phyloP scores from a whole-genome alignment of 2,113 vertebrate genomes.

The Misgurnus mizolepis region DNA sequence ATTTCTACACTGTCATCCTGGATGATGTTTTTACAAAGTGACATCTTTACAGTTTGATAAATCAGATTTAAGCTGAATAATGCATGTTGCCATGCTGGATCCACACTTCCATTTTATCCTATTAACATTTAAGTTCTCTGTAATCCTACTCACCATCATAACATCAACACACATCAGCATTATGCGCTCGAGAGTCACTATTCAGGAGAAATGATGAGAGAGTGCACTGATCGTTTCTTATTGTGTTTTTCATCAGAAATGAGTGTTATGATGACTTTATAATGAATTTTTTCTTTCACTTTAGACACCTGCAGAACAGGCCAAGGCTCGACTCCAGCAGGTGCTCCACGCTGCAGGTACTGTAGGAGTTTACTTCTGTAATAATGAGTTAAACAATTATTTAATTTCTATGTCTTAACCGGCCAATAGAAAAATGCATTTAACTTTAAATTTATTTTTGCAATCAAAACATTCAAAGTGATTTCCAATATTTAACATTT shows the following conservation, averaged over 20 bases:
- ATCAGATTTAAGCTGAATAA: constrained; percentile 70
- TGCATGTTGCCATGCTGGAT: constrained; percentile 63
- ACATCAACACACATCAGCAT: constrained; percentile 57
- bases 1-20: constrained; percentile 72
- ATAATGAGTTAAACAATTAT: neutral
- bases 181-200: no score
- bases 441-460: no score
- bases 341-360: constrained; percentile 96
- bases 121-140: constrained; percentile 83
- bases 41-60: constrained; percentile 83
- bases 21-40: constrained; percentile 81
- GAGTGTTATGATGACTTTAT: neutral
- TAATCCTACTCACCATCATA: constrained; percentile 69
- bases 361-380: constrained; percentile 39
- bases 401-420: no score
- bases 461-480: no score
- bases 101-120: constrained; percentile 76
- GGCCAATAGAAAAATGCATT: no score
- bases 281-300: constrained; percentile 28
- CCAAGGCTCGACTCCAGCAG: constrained; percentile 90
- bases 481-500: no score
- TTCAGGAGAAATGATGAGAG: no score
- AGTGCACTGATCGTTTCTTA: neutral
- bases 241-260: neutral
- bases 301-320: constrained; percentile 94